Conservation (phyloP, 2,888 invertebrate genomes). For the Cylloceria caligata region DNA sequence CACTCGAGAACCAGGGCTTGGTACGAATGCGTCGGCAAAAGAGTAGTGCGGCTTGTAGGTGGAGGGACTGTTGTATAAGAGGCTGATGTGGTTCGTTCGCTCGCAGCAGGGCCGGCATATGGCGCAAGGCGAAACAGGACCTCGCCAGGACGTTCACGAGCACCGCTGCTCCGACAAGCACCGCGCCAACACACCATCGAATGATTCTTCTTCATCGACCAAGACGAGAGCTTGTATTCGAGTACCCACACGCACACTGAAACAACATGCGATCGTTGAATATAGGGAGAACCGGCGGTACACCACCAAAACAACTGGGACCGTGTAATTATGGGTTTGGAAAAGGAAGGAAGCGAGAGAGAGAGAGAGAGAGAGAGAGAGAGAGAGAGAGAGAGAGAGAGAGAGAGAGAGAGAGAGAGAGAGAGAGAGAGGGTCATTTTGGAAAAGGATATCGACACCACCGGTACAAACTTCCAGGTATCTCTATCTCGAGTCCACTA, state of each 20-base stretch:
- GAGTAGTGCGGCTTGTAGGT: slow-evolving; percentile 49
- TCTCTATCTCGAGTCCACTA: slow-evolving; percentile 31
- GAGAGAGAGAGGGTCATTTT: slow-evolving; percentile 23
- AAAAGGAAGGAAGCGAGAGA: slow-evolving; percentile 60
- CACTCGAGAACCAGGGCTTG: slow-evolving; percentile 36
- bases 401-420: no score
- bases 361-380: no score
- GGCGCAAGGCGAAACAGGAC: slow-evolving; percentile 75
- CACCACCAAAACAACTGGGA: slow-evolving; percentile 67
- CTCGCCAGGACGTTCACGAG: slow-evolving; percentile 64
- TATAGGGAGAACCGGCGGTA: slow-evolving; percentile 32
- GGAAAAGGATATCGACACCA: slow-evolving; percentile 56
- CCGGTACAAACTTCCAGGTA: slow-evolving; percentile 29
- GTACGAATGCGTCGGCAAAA: slow-evolving; percentile 42
- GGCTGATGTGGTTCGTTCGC: slow-evolving; percentile 60
- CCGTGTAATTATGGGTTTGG: slow-evolving; percentile 72
- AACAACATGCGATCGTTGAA: slow-evolving; percentile 1
- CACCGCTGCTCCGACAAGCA: slow-evolving; percentile 43
- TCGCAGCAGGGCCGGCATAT: slow-evolving; percentile 75
- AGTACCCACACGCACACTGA: neutral
- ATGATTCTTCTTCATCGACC: slow-evolving; percentile 9
- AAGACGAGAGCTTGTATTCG: slow-evolving; percentile 8
- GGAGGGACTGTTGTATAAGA: slow-evolving; percentile 56
- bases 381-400: no score
- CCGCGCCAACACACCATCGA: slow-evolving; percentile 30